Evolutionary conservation across 1,140 invertebrate genomes (phyloP), one percentile per base, ranked within the genome.

Genomic region (Drosophila grimshawi): DNA sequence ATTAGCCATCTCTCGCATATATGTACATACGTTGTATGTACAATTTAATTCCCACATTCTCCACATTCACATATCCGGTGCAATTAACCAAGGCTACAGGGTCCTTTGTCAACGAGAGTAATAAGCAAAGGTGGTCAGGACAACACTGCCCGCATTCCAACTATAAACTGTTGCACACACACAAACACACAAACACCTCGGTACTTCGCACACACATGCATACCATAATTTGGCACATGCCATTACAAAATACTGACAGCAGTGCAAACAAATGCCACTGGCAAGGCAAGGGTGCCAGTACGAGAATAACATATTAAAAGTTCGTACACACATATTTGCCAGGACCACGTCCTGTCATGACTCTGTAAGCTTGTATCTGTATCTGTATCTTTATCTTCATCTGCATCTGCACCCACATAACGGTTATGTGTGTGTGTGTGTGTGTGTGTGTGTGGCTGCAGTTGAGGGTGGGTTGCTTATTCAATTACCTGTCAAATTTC

Each of bases 231-330:
- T 83, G 80, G 60, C 62, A 82, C 80, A 83, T 69, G 80, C 48
- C 76, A 57, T 83, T 82, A 80, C 75, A 83, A 82, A 82, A 83
- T 83, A 83, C 85, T 83, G 81, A 83, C 67, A 76, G 43, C 56
- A 61, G 37, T 39, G 49, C 63, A 77, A 60, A 63, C 63, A 76
- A 55, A 74, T 59, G 66, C 51, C 59, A 76, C 19, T 64, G 61
- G 39, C 19, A 19, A 19, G 19, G 33, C 45, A 41, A 65, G 43
- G 52, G 35, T 57, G 5, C 55, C 51, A 68, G 65, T 60, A 52
- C 46, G 65, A 67, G 55, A 11, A 35, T 48, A 37, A 68, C 29
- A 80, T 74, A 63, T 69, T 68, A 67, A 77, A 78, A 78, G 68
- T 78, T 19, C 19, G 19, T 19, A 19, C 48, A 65, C 51, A 82